Base-by-base conservation (phyloP, 2,888 invertebrate genomes). In the Drosophila neotestacea region DNA sequence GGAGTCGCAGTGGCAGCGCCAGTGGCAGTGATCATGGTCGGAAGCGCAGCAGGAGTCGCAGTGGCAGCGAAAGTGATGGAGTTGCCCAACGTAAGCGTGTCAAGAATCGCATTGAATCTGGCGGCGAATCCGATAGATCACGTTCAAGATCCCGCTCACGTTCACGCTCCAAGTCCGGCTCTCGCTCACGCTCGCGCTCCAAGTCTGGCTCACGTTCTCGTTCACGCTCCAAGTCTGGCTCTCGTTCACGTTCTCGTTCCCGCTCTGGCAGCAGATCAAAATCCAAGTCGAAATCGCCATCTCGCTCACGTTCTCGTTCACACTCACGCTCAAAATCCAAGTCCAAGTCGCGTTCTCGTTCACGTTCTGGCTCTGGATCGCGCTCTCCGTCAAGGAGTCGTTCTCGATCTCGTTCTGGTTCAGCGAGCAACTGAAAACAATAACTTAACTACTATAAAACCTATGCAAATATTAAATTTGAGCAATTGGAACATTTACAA, bases 81-180 rank as follows among this genome's bases (percentile, higher is more conserved):
- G 77, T 75, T 6, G 62, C 71, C 0, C 68, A 79, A 22, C 89
- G 81, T 6, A 75, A 79, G 62, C 73, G 77, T 4, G 65, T 44
- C 16, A 83, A 82, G 48, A 82, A 80, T 62, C 91, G 90, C 42
- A 91, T 90, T 28, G 79, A 87, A 6, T 90, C 91, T 11, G 91
- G 76, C 27, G 88, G 58, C 6, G 90, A 89, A 59, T 87, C 90
- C 4, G 85, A 82, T 56, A 46, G 75, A 6, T 89, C 85, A 0
- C 69, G 73, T 16, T 75, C 74, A 30, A 74, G 69, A 11, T 80
- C 83, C 5, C 52, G 73, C 0, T 81, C 81, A 0, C 70, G 75
- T 11, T 56, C 93, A 83, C 27, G 73, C 47, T 88, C 90, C 38
- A 65, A 73, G 10, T 73, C 82, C n/a, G 58, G 73, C 6, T 81